Evolutionary conservation across 2,888 invertebrate genomes (phyloP), one percentile per base, ranked within the genome.

Genomic region (Sceliomorpha sp.): DNA sequence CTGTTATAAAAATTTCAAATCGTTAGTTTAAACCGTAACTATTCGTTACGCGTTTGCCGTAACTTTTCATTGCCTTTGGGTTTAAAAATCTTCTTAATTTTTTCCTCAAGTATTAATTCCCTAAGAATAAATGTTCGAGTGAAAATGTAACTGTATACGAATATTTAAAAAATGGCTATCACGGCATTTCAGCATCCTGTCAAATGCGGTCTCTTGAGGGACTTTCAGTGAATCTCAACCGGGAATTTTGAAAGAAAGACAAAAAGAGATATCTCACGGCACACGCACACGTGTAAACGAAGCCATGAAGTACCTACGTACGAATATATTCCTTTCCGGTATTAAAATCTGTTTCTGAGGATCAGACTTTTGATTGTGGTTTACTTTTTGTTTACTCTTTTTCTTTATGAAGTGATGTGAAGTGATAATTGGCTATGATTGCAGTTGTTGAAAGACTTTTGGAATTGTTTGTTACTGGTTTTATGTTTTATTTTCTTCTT

Each of bases 121-220:
- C n/a, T n/a, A n/a, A n/a, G n/a, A n/a, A n/a, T n/a, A n/a, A n/a
- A n/a, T n/a, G n/a, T 70, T 70, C 58, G 20, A 20, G 20, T 20
- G 5, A 2, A 20, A 20, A 20, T 20, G 20, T 20, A 20, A 20
- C 5, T 20, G 20, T 20, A 20, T 4, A 4, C 20, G 5, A 20
- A 2, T 20, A 4, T 20, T 63, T 63, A 32, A 59, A 36, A 56
- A 62, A 69, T 12, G 47, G 44, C 37, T 64, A 58, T 70, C 68
- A 83, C 87, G 77, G 87, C 82, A 76, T 88, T 88, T 88, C 88
- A 88, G 88, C 88, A 86, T 86, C 85, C 85, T 84, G 83, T 79
- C 80, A 84, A 85, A 78, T 80, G 84, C 81, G 82, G 82, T 82
- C 83, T 80, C 63, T 71, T 72, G 69, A 72, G 77, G 76, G 81